Base-by-base conservation (phyloP, 2,888 invertebrate species). In the Acanthopleura granulata region DNA sequence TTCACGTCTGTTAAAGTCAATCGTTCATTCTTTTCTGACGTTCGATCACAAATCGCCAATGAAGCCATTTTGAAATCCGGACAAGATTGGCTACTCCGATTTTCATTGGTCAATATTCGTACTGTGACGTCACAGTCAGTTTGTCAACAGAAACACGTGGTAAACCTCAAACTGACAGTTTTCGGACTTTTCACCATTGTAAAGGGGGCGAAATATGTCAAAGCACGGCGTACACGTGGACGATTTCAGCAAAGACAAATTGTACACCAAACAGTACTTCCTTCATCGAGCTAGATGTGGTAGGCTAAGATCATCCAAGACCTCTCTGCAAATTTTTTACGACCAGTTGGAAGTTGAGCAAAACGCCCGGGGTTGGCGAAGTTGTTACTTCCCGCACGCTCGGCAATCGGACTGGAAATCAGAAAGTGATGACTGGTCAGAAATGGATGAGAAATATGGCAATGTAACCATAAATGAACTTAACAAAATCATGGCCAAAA, bases 11-110 rank as follows among this genome's bases (percentile, higher is more conserved):
- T 62, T 27, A 82, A 57, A 50, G 69, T 72, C 73, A 79, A 72
- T 72, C 75, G 74, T n/a, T 77, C 74, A 49, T 72, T 74, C 73
- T 79, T 81, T 76, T 80, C 79, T 18, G 75, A 61, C 29, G 80
- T 81, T 73, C 82, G 74, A 72, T 84, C 80, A 74, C 81, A 81
- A 72, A 84, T 78, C 66, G 74, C 77, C 49, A 83, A 50, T 14
- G 79, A 75, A 57, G 81, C 80, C 81, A 81, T 83, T 70, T 71
- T 30, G 57, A 57, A 57, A n/a, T 18, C 18, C n/a, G 57, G 57
- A 9, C 22, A n/a, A 1, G 22, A 6, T 9, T n/a, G 22, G 22
- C 57, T 57, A 4, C 12, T n/a, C n/a, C 57, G 12, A 40, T 40
- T 57, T 22, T 57, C n/a, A 57, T 57, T 57, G 57, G 57, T 57